A percentile compares a stretch with the other conserved stretches of the same genome.
Evolutionary conservation across 1,140 invertebrate genomes (phyloP).

Genomic region (Drosophila suzukii): DNA sequence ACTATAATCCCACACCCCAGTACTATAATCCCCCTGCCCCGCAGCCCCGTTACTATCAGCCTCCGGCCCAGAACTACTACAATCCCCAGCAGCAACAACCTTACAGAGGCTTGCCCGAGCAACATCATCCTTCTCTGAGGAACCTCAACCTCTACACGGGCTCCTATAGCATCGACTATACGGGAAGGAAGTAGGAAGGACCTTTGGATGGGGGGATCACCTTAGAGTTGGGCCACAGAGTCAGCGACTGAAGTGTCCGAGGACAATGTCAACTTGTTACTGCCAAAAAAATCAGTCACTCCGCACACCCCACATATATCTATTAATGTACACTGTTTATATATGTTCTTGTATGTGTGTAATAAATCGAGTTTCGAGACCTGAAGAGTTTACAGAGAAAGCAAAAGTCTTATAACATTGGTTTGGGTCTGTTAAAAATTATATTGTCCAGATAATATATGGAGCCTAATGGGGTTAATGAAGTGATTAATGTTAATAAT

Average conservation of each 20-base stretch:
- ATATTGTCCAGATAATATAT: no score
- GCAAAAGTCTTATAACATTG: no score
- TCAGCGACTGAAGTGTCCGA: conserved; percentile 69
- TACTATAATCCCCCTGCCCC: conserved; percentile 65
- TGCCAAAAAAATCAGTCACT: conserved; percentile 80
- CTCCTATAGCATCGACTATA: conserved; percentile 83
- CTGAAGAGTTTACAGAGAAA: conserved; percentile 36
- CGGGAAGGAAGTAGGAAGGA: conserved; percentile 71
- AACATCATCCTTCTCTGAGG: conserved; percentile 77
- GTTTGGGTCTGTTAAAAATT: no score
- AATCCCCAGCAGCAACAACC: conserved; percentile 72
- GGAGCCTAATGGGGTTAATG: background rate
- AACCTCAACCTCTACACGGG: conserved; percentile 79
- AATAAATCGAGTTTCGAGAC: conserved; percentile 52
- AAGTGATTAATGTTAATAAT: background rate
- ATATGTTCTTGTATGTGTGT: conserved; percentile 53
- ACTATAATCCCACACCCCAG: conserved; percentile 75
- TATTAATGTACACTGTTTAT: conserved; percentile 32
- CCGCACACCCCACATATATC: conserved; percentile 45
- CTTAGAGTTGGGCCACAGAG: conserved; percentile 56
- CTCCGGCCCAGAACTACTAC: conserved; percentile 71
- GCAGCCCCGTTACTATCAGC: conserved; percentile 83
- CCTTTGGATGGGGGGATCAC: conserved; percentile 1
- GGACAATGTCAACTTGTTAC: conserved; percentile 70
- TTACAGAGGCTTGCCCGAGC: conserved; percentile 56